Base-by-base conservation (phyloP, 23 tunicate species). In the Aplidium turbinatum region DNA sequence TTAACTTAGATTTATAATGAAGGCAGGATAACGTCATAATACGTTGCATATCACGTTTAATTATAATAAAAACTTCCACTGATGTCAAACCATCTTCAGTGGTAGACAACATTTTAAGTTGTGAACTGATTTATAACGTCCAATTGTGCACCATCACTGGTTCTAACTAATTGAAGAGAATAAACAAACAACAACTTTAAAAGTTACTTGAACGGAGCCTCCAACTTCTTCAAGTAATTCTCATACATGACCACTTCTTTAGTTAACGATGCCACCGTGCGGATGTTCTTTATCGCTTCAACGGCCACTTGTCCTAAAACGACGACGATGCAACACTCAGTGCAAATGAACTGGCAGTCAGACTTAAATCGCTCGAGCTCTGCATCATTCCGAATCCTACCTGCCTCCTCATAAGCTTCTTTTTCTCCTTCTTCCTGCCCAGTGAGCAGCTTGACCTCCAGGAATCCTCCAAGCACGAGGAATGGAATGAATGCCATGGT, bases 401-500 rank as follows among this genome's bases (percentile, higher is more conserved):
- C 82, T 50, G 91, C 87, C 19, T 52, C 70, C 47, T 91, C 97
- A 51, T 35, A 84, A 7, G 82, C 91, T 33, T 71, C 47, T 31
- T 63, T 79, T 57, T 81, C 97, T n/a, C 73, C 63, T 16, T 85
- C 82, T 36, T 83, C 91, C n/a, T 74, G 73, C 23, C 97, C 97
- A 29, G 79, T 79, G 19, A 91, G 28, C 19, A 91, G 78, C 19
- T 68, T 65, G 72, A 84, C 63, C 66, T 91, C 97, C 35, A 91
- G 66, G 22, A 91, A 73, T 16, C 97, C 97, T 33, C 97, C 97
- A 19, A 91, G 27, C 1, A 65, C 69, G 21, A 91, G 71, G 39
- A 91, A 91, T 21, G 97, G 97, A 19, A 91, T 62, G 47, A 91
- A 91, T 0, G 91, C 90, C 24, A 91, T 28, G 0, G 91, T 91